These are phyloP conservation scores for Enteromius unitaeniatus DNA, from an alignment of 2,797 vertebrate species.

Conservation along the genomic window DNA sequence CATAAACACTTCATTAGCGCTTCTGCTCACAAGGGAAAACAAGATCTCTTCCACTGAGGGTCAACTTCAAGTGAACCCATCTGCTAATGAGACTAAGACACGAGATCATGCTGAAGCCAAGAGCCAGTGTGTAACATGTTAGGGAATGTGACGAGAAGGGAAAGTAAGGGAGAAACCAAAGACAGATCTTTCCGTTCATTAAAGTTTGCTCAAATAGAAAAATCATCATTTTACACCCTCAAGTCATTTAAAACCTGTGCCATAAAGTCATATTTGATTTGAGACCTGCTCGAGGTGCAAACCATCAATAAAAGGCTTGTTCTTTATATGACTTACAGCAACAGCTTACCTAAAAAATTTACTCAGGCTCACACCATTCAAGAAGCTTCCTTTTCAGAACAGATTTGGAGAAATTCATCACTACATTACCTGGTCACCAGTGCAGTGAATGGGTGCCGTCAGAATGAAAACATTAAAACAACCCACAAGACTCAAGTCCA, in stretches of 20 bases:
- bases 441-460: neutral
- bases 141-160: neutral
- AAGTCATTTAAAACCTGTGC: neutral
- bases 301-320: neutral
- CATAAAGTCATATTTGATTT: neutral
- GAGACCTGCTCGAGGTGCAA: neutral
- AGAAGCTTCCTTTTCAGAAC: neutral
- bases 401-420: neutral
- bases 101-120: slow-evolving; percentile 43
- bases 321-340: neutral
- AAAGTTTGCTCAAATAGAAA: neutral
- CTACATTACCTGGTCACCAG: neutral
- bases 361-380: neutral
- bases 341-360: neutral
- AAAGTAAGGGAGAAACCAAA: neutral
- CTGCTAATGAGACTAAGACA: slow-evolving; percentile 58
- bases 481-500: neutral
- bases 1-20: slow-evolving; percentile 35
- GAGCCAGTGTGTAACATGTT: neutral
- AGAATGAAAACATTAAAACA: neutral
- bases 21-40: neutral
- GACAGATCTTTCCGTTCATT: neutral
- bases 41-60: neutral
- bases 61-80: slow-evolving; percentile 57
- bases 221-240: neutral